Evolutionary conservation across 2,888 invertebrate species (phyloP).

Genomic region (Rhagophthalmus giganteus): DNA sequence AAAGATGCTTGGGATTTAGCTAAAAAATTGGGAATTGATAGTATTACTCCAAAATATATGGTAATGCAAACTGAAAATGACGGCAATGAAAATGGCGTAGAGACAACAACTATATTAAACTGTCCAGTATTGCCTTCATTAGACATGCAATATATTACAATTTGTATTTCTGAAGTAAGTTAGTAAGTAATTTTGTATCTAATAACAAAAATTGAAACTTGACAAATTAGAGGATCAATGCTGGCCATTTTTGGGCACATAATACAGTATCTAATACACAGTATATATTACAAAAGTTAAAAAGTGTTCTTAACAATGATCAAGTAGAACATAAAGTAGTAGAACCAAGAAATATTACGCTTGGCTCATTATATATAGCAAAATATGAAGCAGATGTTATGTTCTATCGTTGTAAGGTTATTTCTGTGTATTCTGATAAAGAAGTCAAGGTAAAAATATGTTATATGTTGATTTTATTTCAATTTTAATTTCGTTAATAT

Average conservation of each 20-base stretch:
- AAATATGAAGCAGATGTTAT: conserved; percentile 56
- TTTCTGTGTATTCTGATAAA: conserved; percentile 51
- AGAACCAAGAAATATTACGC: conserved; percentile 43
- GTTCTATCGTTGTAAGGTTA: conserved; percentile 64
- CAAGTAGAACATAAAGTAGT: conserved; percentile 40
- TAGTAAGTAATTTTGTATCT: conserved; percentile 28
- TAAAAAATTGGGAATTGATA: conserved; percentile 3
- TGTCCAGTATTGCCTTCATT: conserved; percentile 63
- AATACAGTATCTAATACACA: conserved; percentile 57
- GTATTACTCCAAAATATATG: too few relatives aligned
- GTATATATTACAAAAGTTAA: conserved; percentile 5
- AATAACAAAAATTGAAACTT: not conserved
- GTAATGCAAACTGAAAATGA: too few relatives aligned
- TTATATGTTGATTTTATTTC: too few relatives aligned
- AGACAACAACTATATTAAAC: conserved; percentile 5
- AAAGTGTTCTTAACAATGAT: not conserved
- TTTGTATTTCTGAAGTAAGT: conserved; percentile 62
- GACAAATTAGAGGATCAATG: conserved; percentile 59
- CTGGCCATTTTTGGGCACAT: conserved; percentile 72
- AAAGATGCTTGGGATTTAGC: conserved; percentile 6
- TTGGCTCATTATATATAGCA: conserved; percentile 63
- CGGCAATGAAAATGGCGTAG: not conserved
- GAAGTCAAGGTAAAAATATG: too few relatives aligned
- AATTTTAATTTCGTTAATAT: too few relatives aligned
- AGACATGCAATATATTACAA: conserved; percentile 61